Evolutionary conservation across 2,888 invertebrate genomes (phyloP).

Genomic region (Allophyes oxyacanthae): DNA sequence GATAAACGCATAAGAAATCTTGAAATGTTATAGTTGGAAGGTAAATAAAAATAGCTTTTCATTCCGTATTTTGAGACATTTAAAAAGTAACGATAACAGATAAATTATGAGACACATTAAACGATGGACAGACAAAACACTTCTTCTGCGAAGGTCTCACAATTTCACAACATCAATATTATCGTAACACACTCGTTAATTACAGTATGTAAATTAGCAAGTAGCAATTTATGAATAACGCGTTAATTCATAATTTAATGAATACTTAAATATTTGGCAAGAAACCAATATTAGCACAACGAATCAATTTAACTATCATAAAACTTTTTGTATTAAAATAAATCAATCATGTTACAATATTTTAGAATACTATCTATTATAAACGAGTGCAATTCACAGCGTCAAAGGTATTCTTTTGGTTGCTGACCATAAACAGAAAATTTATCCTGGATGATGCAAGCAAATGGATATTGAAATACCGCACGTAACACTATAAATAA

Average conservation of each 20-base stretch:
- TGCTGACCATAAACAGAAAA: slow-evolving; percentile 6
- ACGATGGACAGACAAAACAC: too few relatives aligned
- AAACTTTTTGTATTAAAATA: slow-evolving; percentile 26
- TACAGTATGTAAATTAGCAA: slow-evolving; percentile 24
- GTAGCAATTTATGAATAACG: slow-evolving; percentile 35
- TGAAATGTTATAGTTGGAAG: too few relatives aligned
- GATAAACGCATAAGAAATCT: too few relatives aligned
- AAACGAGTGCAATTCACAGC: slow-evolving; percentile 5
- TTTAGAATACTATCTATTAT: slow-evolving; percentile 15
- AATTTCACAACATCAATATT: slow-evolving; percentile 5
- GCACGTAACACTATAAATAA: slow-evolving; percentile 16
- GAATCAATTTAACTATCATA: slow-evolving; percentile 35
- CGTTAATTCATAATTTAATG: slow-evolving; percentile 53
- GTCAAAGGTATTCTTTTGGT: slow-evolving; percentile 7
- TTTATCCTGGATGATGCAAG: slow-evolving; percentile 4
- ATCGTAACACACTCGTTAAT: slow-evolving; percentile 7
- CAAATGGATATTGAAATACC: slow-evolving; percentile 22
- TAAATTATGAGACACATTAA: too few relatives aligned
- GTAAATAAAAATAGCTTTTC: too few relatives aligned
- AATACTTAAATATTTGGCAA: slow-evolving; percentile 62
- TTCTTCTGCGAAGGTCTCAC: not conserved
- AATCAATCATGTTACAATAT: slow-evolving; percentile 5
- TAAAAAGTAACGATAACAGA: too few relatives aligned
- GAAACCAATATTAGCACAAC: slow-evolving; percentile 52
- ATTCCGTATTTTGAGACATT: too few relatives aligned